Conservation (phyloP, 1,140 invertebrate species). For the Ooceraea biroi region DNA sequence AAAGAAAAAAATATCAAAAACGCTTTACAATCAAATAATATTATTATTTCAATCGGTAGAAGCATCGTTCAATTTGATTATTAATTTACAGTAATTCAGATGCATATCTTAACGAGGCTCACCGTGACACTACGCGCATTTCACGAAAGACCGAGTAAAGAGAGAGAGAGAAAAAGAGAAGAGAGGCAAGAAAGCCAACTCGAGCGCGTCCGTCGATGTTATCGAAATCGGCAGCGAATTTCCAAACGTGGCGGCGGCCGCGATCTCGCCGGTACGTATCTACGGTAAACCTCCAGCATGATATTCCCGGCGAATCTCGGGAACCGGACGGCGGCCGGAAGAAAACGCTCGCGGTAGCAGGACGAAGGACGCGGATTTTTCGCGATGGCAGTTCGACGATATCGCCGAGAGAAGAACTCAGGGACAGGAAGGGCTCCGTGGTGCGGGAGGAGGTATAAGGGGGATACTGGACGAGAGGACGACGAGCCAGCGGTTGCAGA, state of each 20-base stretch:
- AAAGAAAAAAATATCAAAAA: not conserved
- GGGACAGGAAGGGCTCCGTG: conserved; percentile 6
- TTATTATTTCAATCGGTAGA: not conserved
- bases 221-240: conserved; percentile 69
- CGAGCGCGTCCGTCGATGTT: conserved; percentile 54
- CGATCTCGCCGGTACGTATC: conserved; percentile 60
- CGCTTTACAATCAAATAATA: not conserved
- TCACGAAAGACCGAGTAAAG: not conserved
- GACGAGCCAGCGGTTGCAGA: conserved; percentile 5
- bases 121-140: not conserved
- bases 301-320: conserved; percentile 57
- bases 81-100: not conserved
- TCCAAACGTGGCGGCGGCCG: conserved; percentile 62
- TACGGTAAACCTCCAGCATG: conserved; percentile 24
- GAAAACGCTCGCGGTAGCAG: conserved; percentile 63
- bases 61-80: not conserved
- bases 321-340: conserved; percentile 9
- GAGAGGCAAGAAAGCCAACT: conserved; percentile 52
- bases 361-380: conserved; percentile 72
- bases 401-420: conserved; percentile 30
- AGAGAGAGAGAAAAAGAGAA: conserved; percentile 13
- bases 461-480: conserved; percentile 9
- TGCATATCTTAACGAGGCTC: not conserved
- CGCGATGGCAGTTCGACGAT: conserved; percentile 68
- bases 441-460: conserved; percentile 1